These are phyloP conservation scores for Lepus timidus DNA, from an alignment of 2,113 vertebrate genomes.

Conservation along the genomic window DNA sequence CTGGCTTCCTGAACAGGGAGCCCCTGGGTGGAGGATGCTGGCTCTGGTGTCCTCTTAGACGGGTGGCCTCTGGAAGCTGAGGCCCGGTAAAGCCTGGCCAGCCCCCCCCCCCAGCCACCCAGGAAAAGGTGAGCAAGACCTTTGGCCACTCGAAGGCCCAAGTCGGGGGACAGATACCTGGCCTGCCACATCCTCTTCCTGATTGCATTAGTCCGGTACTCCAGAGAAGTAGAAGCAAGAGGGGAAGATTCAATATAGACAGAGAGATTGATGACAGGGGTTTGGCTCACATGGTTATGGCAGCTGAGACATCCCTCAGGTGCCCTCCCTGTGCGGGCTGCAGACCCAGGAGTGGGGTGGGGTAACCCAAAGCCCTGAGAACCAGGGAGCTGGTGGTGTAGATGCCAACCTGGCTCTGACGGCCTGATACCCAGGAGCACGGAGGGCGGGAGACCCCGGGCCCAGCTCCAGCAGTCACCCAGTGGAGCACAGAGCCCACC, in stretches of 20 bases:
- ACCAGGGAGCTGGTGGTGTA: neutral
- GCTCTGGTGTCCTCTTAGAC: neutral
- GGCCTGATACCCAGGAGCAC: neutral
- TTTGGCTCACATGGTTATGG: neutral
- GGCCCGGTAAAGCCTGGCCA: neutral
- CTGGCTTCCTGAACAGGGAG: neutral
- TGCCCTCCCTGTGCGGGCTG: neutral
- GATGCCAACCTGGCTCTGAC: neutral
- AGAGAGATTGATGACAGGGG: neutral
- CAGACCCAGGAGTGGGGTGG: neutral
- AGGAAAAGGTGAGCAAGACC: neutral
- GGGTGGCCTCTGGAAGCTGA: slow-evolving; percentile 9
- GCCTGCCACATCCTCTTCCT: neutral
- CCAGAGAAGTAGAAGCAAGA: neutral
- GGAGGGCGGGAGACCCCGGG: neutral
- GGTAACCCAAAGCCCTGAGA: neutral
- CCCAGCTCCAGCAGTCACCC: neutral
- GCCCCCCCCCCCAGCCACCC: neutral
- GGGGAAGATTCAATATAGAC: neutral
- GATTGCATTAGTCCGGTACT: neutral
- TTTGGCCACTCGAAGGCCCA: neutral
- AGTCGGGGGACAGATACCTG: neutral
- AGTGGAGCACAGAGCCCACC: neutral
- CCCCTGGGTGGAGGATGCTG: neutral
- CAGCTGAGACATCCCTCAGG: neutral